Conservation (phyloP, 2,888 invertebrate species). For the Meganola albula region DNA sequence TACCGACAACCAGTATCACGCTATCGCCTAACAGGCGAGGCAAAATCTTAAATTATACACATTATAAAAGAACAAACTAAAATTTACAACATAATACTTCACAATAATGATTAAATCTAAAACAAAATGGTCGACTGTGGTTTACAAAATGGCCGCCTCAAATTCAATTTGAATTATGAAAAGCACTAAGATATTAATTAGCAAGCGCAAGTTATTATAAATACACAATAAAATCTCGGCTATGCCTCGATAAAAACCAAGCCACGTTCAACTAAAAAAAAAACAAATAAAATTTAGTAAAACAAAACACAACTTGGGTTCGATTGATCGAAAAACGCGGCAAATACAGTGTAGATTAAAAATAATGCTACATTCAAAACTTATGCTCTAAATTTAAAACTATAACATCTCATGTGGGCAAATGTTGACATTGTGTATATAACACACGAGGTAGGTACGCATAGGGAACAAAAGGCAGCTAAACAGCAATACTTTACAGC, state of each 20-base stretch:
- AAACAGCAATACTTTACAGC: too few relatives aligned
- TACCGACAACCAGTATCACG: slow-evolving; percentile 11
- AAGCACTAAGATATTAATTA: slow-evolving; percentile 19
- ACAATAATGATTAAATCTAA: neutral
- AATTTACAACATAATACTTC: neutral
- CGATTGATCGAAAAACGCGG: slow-evolving; percentile 25
- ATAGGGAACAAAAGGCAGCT: too few relatives aligned
- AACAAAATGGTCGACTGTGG: slow-evolving; percentile 12
- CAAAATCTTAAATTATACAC: neutral
- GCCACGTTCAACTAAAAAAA: slow-evolving; percentile 21
- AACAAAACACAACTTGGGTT: slow-evolving; percentile 41
- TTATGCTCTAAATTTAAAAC: slow-evolving; percentile 27
- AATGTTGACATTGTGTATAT: too few relatives aligned
- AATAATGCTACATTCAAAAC: slow-evolving; percentile 24
- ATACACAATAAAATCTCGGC: slow-evolving; percentile 14
- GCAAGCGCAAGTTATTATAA: slow-evolving; percentile 9
- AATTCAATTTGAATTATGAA: slow-evolving; percentile 4
- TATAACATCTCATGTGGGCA: too few relatives aligned
- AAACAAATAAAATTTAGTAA: slow-evolving; percentile 45
- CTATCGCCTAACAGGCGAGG: neutral
- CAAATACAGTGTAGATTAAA: slow-evolving; percentile 22
- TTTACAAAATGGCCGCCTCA: slow-evolving; percentile 8
- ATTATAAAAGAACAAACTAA: too few relatives aligned
- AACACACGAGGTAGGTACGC: too few relatives aligned
- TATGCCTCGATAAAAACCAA: slow-evolving; percentile 23